These are phyloP conservation scores for Diadumene lineata DNA, from an alignment of 92 coral and sea anemone species.

Conservation along the genomic window DNA sequence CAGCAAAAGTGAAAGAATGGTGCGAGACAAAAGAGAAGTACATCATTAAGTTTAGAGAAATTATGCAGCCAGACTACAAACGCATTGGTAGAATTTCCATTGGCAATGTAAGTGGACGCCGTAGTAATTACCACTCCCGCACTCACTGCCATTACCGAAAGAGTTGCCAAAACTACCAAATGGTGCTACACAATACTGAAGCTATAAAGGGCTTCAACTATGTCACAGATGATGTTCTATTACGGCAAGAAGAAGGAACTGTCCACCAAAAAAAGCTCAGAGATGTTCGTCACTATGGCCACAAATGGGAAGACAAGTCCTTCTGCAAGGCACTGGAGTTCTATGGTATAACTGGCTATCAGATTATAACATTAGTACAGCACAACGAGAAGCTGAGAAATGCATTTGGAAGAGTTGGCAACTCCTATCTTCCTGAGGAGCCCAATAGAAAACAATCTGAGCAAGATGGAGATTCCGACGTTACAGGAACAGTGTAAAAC, in stretches of 20 bases:
- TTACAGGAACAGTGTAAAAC: slow-evolving; percentile 31
- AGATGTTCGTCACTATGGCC: slow-evolving; percentile 34
- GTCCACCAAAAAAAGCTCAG: slow-evolving; percentile 5
- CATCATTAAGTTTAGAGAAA: slow-evolving; percentile 20
- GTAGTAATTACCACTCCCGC: slow-evolving; percentile 23
- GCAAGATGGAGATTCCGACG: slow-evolving; percentile 39
- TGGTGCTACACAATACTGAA: slow-evolving; percentile 37
- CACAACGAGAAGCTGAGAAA: slow-evolving; percentile 34
- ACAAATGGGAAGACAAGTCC: slow-evolving; percentile 31
- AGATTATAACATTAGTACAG: slow-evolving; percentile 33
- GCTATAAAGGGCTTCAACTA: slow-evolving; percentile 43
- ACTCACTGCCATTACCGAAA: slow-evolving; percentile 26
- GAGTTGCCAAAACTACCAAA: slow-evolving; percentile 43
- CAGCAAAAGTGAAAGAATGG: slow-evolving; percentile 17
- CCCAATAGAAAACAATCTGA: slow-evolving; percentile 8
- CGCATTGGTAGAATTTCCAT: slow-evolving; percentile 49
- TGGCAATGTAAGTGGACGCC: slow-evolving; percentile 27
- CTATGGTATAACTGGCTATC: slow-evolving; percentile 54
- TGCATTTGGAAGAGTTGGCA: slow-evolving; percentile 41
- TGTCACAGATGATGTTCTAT: slow-evolving; percentile 51
- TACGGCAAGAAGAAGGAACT: slow-evolving; percentile 22
- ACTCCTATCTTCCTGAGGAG: slow-evolving; percentile 5
- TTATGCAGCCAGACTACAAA: slow-evolving; percentile 8
- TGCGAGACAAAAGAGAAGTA: neutral
- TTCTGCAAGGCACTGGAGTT: slow-evolving; percentile 47